Conservation (phyloP, 1,140 invertebrate species). For the Phenacoccus solenopsis region DNA sequence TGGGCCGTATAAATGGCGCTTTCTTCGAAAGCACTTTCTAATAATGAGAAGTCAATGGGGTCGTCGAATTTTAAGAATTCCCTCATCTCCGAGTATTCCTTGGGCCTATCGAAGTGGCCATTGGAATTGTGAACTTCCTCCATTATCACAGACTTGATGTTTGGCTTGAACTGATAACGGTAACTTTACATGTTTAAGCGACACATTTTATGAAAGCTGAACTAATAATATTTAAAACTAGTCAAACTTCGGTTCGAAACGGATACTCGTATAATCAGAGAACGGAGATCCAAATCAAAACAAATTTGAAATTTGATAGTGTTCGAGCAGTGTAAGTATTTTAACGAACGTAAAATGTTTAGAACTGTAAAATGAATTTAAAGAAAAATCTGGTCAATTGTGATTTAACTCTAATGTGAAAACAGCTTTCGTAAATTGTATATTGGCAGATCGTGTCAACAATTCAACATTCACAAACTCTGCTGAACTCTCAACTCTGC, state of each 20-base stretch:
- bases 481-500: no score
- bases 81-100: not conserved
- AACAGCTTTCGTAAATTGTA: no score
- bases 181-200: not conserved
- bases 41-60: conserved; percentile 16
- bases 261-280: not conserved
- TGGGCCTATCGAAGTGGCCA: not conserved
- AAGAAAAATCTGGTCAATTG: no score
- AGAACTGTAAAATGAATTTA: no score
- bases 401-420: no score
- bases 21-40: conserved; percentile 23
- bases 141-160: not conserved
- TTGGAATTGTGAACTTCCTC: not conserved
- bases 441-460: no score
- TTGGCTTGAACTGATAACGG: not conserved
- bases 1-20: conserved; percentile 22
- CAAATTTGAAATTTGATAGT: conserved; percentile 13
- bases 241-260: not conserved
- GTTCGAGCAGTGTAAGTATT: not conserved
- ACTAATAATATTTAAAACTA: not conserved
- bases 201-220: not conserved
- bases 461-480: no score
- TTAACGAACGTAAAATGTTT: no score
- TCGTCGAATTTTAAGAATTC: conserved; percentile 3
- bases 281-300: not conserved